Evolutionary conservation across 2,113 vertebrate genomes (phyloP), one percentile per base, ranked within the genome.

Genomic region (Gallinago jamesoni): DNA sequence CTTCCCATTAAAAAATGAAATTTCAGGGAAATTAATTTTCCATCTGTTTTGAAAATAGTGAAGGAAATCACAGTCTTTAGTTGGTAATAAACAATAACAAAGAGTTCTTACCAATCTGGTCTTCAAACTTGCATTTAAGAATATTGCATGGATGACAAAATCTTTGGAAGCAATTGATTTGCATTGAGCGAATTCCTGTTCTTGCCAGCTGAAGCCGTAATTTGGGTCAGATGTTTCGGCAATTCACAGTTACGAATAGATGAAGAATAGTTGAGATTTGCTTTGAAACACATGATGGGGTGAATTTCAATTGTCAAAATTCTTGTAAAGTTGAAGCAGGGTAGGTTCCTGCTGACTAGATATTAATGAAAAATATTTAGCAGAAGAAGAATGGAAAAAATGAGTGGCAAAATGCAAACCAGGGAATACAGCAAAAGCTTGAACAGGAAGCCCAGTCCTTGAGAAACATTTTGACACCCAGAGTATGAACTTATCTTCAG

Each of bases 281-380:
- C 94, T 96, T 96, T 93, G 95, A 96, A 95, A 96, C 27, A 56
- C 87, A 93, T 1, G 66, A 94, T 69, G 94, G 93, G 60, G 77
- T 76, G 89, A 89, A 89, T 87, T 95, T 95, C 91, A 96, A 94
- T 96, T 93, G 95, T 96, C 77, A 87, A 75, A 87, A 95, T 87
- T 94, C 87, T 94, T 94, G 84, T 92, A 90, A 95, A 95, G 79
- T 86, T 78, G 83, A 89, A 92, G 43, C 35, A 84, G 83, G 14
- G 64, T 81, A 86, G 56, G 80, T 94, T 97, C 94, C 94, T 93
- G 94, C 94, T 94, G 94, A 81, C 91, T 78, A 78, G 43, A 47
- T 64, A 68, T 47, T 93, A 14, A 91, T 28, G 87, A 92, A 90
- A 95, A 97, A 96, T 79, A 94, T 73, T 62, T 89, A 94, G 70